phyloP scores from a whole-genome alignment of 2,888 invertebrate species.

The Parnassius apollo region DNA sequence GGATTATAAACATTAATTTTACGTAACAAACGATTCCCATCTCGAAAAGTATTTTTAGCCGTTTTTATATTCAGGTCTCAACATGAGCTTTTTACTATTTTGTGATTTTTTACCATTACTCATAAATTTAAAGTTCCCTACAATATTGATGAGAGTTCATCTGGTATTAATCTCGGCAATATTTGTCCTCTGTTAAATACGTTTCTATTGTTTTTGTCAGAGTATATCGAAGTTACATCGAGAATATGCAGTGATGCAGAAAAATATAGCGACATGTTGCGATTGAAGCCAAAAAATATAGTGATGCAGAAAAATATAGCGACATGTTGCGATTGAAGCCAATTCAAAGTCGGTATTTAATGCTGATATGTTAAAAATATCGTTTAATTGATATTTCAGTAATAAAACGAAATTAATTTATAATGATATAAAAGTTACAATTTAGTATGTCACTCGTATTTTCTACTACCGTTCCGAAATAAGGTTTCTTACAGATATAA shows the following conservation, averaged over 20 bases:
- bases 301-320: conserved; percentile 13
- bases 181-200: conserved; percentile 13
- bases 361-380: no score
- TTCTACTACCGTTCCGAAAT: no score
- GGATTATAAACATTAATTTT: no score
- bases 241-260: conserved; percentile 11
- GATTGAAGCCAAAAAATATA: conserved; percentile 18
- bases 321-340: conserved; percentile 10
- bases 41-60: no score
- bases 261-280: conserved; percentile 8
- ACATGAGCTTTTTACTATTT: no score
- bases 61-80: no score
- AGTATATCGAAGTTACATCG: conserved; percentile 14
- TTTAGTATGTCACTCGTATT: no score
- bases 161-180: background rate
- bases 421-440: no score
- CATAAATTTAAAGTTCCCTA: conserved; percentile 1
- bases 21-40: no score
- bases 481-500: no score
- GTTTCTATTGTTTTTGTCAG: conserved; percentile 20
- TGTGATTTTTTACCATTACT: background rate
- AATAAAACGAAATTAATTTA: no score
- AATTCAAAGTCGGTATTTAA: conserved; percentile 15
- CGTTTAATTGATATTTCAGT: no score
- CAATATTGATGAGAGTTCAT: background rate